A percentile compares a stretch with the other conserved stretches of the same genome.
Evolutionary conservation across 2,113 vertebrate genomes (phyloP).

Genomic region (Athene noctua): DNA sequence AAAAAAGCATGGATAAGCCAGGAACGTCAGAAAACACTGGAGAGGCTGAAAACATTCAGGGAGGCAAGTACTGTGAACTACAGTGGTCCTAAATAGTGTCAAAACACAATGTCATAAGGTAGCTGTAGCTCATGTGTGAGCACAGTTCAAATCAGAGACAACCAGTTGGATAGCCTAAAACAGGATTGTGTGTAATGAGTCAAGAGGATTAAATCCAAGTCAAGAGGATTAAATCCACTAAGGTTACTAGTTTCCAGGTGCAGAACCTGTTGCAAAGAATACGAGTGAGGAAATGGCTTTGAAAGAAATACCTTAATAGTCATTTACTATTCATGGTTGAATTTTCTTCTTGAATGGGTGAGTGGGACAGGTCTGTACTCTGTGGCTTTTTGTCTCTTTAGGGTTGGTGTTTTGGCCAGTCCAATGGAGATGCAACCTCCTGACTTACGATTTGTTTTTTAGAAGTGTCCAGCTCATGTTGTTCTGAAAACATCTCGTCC

Average conservation of each 20-base stretch:
- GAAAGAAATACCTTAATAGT: neutral
- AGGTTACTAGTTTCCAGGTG: neutral
- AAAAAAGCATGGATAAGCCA: conserved; percentile 89
- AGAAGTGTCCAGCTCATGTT: conserved; percentile 82
- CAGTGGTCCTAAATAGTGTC: neutral
- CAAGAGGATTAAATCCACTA: neutral
- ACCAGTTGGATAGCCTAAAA: neutral
- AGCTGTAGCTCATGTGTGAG: neutral
- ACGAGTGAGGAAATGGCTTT: neutral
- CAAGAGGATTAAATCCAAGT: neutral
- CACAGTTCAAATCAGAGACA: neutral
- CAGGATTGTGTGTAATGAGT: neutral
- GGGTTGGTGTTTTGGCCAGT: neutral
- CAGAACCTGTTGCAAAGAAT: neutral
- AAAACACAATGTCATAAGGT: neutral
- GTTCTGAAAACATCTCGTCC: conserved; percentile 73
- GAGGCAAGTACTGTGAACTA: conserved; percentile 75
- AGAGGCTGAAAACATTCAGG: conserved; percentile 87
- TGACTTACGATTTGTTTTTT: neutral
- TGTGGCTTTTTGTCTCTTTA: neutral
- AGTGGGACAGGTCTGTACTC: neutral
- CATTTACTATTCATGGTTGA: neutral
- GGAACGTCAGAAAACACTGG: conserved; percentile 91
- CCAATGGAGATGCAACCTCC: neutral
- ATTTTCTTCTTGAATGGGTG: neutral